These are phyloP conservation scores for Cheilosia urbana DNA, from an alignment of 2,888 invertebrate species.

Conservation along the genomic window DNA sequence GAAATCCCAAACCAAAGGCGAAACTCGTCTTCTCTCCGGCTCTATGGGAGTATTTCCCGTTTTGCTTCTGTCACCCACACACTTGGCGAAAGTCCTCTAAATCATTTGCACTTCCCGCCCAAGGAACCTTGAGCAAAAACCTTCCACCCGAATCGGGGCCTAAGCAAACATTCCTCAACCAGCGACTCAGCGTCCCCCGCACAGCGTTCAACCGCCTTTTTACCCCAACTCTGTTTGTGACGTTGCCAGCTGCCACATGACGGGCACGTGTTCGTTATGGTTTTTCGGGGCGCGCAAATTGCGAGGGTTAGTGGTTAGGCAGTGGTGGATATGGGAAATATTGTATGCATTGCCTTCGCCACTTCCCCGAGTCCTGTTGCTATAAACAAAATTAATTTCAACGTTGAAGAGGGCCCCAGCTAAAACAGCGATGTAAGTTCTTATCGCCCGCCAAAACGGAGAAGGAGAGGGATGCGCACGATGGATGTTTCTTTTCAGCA, in stretches of 20 bases:
- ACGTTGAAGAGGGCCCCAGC: constrained; percentile 20
- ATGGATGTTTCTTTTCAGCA: background rate
- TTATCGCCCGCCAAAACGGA: background rate
- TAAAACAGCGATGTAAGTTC: background rate
- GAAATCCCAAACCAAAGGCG: background rate
- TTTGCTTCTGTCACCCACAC: background rate
- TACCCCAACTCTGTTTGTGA: background rate
- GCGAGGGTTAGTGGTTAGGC: too few relatives aligned
- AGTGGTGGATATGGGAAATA: constrained; percentile 24
- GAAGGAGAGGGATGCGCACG: background rate
- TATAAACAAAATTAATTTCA: constrained; percentile 38
- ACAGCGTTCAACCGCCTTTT: constrained; percentile 5
- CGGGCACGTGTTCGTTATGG: constrained; percentile 54
- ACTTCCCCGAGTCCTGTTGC: constrained; percentile 42
- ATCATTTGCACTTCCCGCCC: constrained; percentile 31
- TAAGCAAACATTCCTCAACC: constrained; percentile 20
- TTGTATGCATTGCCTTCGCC: constrained; percentile 23
- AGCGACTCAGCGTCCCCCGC: too few relatives aligned
- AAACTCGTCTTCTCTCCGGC: background rate
- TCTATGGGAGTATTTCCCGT: background rate
- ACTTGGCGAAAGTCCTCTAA: constrained; percentile 16
- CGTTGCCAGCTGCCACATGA: constrained; percentile 30
- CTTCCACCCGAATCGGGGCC: background rate
- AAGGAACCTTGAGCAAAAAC: background rate
- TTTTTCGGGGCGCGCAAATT: background rate